Conservation (phyloP, 2,797 vertebrate genomes). For the Xenentodon cancila region DNA sequence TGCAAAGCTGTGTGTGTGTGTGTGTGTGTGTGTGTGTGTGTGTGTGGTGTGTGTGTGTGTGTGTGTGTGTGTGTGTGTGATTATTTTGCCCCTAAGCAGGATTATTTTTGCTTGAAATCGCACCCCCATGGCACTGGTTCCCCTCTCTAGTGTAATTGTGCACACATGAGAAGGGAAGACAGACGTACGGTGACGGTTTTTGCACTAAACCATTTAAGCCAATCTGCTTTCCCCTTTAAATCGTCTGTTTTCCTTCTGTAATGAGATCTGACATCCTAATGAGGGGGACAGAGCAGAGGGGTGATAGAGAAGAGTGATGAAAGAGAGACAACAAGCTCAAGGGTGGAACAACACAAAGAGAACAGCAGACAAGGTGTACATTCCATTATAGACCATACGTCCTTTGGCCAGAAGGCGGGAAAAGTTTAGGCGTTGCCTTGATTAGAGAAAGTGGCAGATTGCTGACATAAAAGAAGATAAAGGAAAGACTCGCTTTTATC, state of each 20-base stretch:
- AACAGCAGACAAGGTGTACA: conserved; percentile 19
- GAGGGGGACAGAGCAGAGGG: conserved; percentile 48
- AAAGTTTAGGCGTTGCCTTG: conserved; percentile 39
- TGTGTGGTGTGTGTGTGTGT: no score
- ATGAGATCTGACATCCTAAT: conserved; percentile 73
- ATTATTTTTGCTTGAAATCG: conserved; percentile 38
- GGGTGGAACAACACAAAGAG: conserved; percentile 16
- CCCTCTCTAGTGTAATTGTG: conserved; percentile 2
- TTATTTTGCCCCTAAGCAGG: conserved; percentile 28
- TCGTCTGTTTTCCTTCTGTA: conserved; percentile 59
- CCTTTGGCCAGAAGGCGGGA: conserved; percentile 40
- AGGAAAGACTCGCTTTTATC: conserved; percentile 36
- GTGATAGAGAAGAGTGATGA: conserved; percentile 42
- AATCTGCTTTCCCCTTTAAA: conserved; percentile 57
- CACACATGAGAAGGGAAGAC: conserved; percentile 10
- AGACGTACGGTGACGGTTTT: conserved; percentile 35
- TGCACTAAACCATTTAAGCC: conserved; percentile 60
- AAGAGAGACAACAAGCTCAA: conserved; percentile 38
- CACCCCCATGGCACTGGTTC: conserved; percentile 2
- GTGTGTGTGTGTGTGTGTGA: no score
- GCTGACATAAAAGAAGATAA: conserved; percentile 18
- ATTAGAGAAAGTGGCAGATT: conserved; percentile 42
- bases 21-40: conserved; percentile 5
- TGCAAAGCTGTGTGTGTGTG: background rate
- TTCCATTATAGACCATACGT: conserved; percentile 4